These are phyloP conservation scores for Caenorhabditis parvicauda DNA, from an alignment of 2,888 invertebrate genomes.

Conservation along the genomic window DNA sequence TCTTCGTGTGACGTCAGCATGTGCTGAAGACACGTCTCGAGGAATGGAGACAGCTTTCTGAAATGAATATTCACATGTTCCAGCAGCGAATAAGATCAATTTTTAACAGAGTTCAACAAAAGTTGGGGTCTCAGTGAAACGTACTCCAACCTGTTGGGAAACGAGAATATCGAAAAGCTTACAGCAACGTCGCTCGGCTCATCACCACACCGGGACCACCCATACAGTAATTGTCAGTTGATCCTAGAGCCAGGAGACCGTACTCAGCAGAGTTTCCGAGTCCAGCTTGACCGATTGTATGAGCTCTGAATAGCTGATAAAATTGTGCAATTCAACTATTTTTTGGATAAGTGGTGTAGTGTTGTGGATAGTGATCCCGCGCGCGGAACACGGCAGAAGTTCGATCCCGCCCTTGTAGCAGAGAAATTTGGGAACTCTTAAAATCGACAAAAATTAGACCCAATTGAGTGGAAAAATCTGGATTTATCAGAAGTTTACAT, in stretches of 20 bases:
- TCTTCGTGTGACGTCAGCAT: constrained; percentile 92
- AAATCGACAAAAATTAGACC: no score
- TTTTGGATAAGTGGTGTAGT: not conserved
- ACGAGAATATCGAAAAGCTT: constrained; percentile 6
- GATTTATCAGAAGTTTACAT: no score
- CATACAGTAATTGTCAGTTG: constrained; percentile 98
- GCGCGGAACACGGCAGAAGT: no score
- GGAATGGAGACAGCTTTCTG: constrained; percentile 79
- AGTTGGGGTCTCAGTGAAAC: not conserved
- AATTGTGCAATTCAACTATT: not conserved
- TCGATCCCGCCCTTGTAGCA: no score
- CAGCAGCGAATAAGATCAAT: no score
- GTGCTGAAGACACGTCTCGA: constrained; percentile 85
- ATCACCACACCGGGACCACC: constrained; percentile 91
- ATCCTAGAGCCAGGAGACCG: constrained; percentile 81
- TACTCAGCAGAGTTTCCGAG: constrained; percentile 74
- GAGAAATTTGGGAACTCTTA: no score
- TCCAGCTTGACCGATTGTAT: constrained; percentile 69
- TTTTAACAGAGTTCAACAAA: not conserved
- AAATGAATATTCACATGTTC: no score
- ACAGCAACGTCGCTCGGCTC: constrained; percentile 41
- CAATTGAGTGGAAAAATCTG: no score
- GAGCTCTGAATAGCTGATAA: constrained; percentile 32
- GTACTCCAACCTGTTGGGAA: not conserved
- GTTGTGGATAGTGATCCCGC: no score